Conservation (phyloP, 2,888 invertebrate species). For the Neoscelio sp. region DNA sequence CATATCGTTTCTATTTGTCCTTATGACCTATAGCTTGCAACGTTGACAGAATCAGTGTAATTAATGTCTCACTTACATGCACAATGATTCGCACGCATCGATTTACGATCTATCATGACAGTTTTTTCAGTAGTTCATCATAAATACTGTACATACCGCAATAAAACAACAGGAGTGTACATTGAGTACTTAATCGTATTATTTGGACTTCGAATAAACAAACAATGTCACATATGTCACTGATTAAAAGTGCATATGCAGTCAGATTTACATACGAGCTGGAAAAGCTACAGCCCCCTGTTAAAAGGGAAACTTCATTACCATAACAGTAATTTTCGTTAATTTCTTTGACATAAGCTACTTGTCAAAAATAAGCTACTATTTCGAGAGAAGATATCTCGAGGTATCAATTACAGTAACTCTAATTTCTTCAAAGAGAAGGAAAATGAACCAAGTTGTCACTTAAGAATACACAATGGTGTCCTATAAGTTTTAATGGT, state of each 20-base stretch:
- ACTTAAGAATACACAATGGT: too few species aligned
- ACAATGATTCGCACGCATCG: conserved; percentile 52
- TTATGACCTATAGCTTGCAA: conserved; percentile 53
- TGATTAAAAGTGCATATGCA: conserved; percentile 33
- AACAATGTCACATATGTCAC: conserved; percentile 1
- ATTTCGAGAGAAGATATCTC: too few species aligned
- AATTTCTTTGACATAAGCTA: too few species aligned
- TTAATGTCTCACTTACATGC: conserved; percentile 65
- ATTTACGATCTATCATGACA: conserved; percentile 56
- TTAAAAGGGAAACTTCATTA: too few species aligned
- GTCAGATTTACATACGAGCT: conserved; percentile 2
- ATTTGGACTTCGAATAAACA: conserved; percentile 25
- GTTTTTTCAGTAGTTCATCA: conserved; percentile 43
- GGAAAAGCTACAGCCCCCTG: too few species aligned
- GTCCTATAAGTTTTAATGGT: too few species aligned
- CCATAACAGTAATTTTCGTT: too few species aligned
- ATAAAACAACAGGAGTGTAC: conserved; percentile 16
- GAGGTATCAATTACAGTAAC: too few species aligned
- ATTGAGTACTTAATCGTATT: conserved; percentile 15
- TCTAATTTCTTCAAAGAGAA: too few species aligned
- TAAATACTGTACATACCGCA: conserved; percentile 27
- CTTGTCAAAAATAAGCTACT: too few species aligned
- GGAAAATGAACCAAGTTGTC: too few species aligned
- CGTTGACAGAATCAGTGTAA: conserved; percentile 59
- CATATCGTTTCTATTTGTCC: conserved; percentile 63